A percentile compares a stretch with the other conserved stretches of the same genome.
phyloP scores from a whole-genome alignment of 2,113 vertebrate species.

The Passer domesticus region DNA sequence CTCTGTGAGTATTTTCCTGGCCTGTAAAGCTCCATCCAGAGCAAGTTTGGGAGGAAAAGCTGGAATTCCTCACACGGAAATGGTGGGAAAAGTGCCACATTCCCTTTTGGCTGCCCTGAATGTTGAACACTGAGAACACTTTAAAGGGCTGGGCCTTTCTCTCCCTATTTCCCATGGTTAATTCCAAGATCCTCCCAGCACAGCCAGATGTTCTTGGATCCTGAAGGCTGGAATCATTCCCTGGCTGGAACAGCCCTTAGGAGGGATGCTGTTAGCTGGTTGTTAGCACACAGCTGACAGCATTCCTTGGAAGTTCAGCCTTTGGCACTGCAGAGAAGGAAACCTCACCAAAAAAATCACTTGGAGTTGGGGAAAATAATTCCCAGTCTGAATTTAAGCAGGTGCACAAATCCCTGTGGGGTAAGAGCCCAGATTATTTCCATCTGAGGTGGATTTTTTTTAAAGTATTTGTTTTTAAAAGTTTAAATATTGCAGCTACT shows the following conservation, averaged over 20 bases:
- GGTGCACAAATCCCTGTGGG: not conserved
- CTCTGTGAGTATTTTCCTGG: not conserved
- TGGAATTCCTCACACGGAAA: not conserved
- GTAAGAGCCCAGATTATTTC: not conserved
- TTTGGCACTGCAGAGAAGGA: not conserved
- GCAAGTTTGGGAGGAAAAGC: not conserved
- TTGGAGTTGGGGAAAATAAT: not conserved
- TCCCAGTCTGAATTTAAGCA: not conserved
- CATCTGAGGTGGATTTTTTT: not conserved
- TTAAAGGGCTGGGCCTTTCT: not conserved
- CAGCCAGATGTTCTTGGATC: not conserved
- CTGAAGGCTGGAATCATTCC: not conserved
- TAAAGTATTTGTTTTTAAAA: not conserved
- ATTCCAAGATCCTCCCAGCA: not conserved
- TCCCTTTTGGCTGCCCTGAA: not conserved
- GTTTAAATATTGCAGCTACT: not conserved
- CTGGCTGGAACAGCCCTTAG: not conserved
- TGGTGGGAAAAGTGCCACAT: accelerated
- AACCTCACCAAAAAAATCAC: not conserved
- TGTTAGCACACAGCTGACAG: not conserved
- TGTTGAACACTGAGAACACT: not conserved
- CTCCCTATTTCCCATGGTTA: accelerated
- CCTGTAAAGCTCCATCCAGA: not conserved
- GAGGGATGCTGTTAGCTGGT: not conserved
- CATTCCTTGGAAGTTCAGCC: not conserved